Percentiles rank a stretch among this genome's conserved stretches.
Conservation (phyloP, 2,797 vertebrate genomes). For the Myioborus miniatus region DNA sequence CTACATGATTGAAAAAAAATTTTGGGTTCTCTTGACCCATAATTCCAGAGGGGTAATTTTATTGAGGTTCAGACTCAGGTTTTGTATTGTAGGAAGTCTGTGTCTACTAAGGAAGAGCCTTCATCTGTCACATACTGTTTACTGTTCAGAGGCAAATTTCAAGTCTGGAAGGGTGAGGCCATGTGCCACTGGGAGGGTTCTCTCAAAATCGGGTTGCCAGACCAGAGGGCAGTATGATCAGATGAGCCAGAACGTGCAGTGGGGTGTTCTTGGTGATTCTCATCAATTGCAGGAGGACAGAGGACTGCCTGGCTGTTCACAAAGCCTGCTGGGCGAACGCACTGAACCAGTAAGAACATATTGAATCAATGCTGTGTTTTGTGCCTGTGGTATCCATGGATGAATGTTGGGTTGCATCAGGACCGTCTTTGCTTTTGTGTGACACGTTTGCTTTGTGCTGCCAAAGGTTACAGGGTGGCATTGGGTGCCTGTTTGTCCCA, state of each 20-base stretch:
- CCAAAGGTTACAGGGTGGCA: not conserved
- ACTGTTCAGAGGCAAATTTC: not conserved
- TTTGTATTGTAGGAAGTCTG: not conserved
- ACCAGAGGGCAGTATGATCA: fast-evolving
- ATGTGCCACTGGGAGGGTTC: not conserved
- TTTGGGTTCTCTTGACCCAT: not conserved
- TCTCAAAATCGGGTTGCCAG: fast-evolving
- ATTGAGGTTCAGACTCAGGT: not conserved
- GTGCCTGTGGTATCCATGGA: not conserved
- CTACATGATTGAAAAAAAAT: not conserved
- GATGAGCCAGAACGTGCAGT: not conserved
- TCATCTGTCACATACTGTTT: not conserved
- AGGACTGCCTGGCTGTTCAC: not conserved
- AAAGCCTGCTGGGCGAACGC: not conserved
- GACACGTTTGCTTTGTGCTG: fast-evolving
- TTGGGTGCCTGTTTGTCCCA: not conserved
- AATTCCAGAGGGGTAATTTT: not conserved
- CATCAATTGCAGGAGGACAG: not conserved
- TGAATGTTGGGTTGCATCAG: not conserved
- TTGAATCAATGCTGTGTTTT: not conserved
- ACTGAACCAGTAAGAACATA: not conserved
- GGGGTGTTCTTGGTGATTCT: not conserved
- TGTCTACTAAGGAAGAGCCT: not conserved
- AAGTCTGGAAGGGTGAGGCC: not conserved
- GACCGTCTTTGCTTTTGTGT: not conserved